Evolutionary conservation across 1,140 invertebrate species (phyloP).

Genomic region (Leptopilina clavipes): DNA sequence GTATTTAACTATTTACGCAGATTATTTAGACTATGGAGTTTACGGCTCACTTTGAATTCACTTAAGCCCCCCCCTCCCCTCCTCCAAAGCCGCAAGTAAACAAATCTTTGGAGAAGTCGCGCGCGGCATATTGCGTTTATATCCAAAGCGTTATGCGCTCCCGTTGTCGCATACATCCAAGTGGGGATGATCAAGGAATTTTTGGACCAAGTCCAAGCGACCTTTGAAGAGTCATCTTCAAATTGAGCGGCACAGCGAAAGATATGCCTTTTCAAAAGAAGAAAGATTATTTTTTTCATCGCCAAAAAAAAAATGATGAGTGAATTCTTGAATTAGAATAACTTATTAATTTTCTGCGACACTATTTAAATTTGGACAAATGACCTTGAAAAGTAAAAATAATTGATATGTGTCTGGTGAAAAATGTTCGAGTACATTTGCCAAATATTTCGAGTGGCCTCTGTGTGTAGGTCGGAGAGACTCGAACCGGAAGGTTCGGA

Average conservation of each 20-base stretch:
- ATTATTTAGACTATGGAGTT: conserved; percentile 71
- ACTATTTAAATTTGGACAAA: too few relatives aligned
- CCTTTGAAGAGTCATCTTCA: conserved; percentile 71
- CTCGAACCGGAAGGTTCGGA: conserved; percentile 59
- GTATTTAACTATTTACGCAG: too few relatives aligned
- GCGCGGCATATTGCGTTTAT: conserved; percentile 45
- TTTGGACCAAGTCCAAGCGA: conserved; percentile 71
- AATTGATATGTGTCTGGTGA: too few relatives aligned
- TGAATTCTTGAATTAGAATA: too few relatives aligned
- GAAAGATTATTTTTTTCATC: too few relatives aligned
- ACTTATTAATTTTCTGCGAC: too few relatives aligned
- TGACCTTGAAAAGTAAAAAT: not conserved
- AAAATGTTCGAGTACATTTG: conserved; percentile 48
- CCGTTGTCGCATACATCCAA: conserved; percentile 38
- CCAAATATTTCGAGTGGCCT: conserved; percentile 63
- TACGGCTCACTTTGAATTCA: conserved; percentile 71
- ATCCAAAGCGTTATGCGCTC: conserved; percentile 41
- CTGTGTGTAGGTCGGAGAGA: conserved; percentile 54
- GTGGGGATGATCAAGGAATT: conserved; percentile 67
- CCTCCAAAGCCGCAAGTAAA: too few relatives aligned
- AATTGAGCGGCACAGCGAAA: conserved; percentile 47
- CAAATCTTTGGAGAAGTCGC: conserved; percentile 64
- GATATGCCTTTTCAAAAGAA: conserved; percentile 11
- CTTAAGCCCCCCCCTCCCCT: conserved; percentile 56
- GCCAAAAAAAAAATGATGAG: too few relatives aligned